Conservation (phyloP, 2,113 vertebrate species). For the Cephalopterus ornatus region DNA sequence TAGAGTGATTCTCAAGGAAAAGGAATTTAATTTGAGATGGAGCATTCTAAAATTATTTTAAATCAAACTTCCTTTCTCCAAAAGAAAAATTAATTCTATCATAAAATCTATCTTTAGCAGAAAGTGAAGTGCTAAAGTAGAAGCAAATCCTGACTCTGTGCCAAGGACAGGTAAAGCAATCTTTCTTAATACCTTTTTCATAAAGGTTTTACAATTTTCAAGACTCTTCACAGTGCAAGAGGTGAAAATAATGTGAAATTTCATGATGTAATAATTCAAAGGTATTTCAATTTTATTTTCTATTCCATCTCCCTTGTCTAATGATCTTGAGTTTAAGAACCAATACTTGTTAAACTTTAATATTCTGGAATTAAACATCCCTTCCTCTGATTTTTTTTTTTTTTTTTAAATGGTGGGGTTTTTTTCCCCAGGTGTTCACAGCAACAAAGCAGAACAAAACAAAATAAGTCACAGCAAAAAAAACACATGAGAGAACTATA, state of each 20-base stretch:
- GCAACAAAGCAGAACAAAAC: neutral
- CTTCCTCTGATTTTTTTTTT: neutral
- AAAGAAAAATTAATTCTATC: neutral
- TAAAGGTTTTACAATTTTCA: neutral
- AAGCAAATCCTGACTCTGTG: neutral
- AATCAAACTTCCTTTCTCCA: neutral
- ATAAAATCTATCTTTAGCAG: neutral
- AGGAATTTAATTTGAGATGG: neutral
- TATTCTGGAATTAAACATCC: neutral
- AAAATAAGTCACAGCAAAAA: neutral
- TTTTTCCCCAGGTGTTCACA: neutral
- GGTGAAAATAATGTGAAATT: neutral
- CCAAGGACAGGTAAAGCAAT: neutral
- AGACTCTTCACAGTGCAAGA: neutral
- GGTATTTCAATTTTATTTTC: neutral
- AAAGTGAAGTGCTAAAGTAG: neutral
- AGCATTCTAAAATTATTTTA: neutral
- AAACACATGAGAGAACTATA: neutral
- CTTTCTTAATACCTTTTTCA: neutral
- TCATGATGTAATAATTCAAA: neutral
- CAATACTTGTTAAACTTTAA: neutral
- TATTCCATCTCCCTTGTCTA: neutral
- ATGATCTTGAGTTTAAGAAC: neutral
- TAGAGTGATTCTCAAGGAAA: neutral
- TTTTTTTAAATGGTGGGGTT: fast-evolving